A percentile compares a stretch with the other conserved stretches of the same genome.
These are phyloP conservation scores for Caprella mutica DNA, from an alignment of 2,888 invertebrate species.

Conservation along the genomic window DNA sequence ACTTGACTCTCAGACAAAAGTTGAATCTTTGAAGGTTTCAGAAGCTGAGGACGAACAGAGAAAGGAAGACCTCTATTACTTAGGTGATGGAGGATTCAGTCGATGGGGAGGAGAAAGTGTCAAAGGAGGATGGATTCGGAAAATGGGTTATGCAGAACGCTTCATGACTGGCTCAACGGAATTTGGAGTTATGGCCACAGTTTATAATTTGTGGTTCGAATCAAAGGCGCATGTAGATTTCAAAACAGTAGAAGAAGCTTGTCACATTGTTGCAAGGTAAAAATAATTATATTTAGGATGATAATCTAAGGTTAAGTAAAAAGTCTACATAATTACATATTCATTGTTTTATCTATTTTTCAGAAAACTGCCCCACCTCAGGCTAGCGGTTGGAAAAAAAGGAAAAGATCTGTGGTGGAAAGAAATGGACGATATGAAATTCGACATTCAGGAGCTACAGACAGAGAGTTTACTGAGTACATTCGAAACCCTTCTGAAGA, in stretches of 20 bases:
- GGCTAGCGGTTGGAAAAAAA: constrained; percentile 15
- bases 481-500: constrained; percentile 18
- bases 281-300: background rate
- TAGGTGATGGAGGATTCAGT: constrained; percentile 4
- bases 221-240: constrained; percentile 16
- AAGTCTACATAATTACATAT: background rate
- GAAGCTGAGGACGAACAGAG: background rate
- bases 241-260: constrained; percentile 15
- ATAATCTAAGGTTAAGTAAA: background rate
- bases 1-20: too few relatives aligned
- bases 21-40: too few relatives aligned
- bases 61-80: background rate
- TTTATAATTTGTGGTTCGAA: constrained; percentile 28
- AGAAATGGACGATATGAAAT: constrained; percentile 16
- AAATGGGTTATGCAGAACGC: constrained; percentile 27
- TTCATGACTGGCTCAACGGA: constrained; percentile 26
- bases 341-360: background rate
- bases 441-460: constrained; percentile 27
- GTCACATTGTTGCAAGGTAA: constrained; percentile 25
- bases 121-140: constrained; percentile 18
- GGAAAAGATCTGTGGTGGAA: constrained; percentile 26
- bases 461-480: constrained; percentile 17
- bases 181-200: constrained; percentile 30
- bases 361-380: constrained; percentile 32
- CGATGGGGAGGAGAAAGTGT: constrained; percentile 7